Evolutionary conservation across 2,113 vertebrate genomes (phyloP).

Genomic region (Oostethus manadensis): DNA sequence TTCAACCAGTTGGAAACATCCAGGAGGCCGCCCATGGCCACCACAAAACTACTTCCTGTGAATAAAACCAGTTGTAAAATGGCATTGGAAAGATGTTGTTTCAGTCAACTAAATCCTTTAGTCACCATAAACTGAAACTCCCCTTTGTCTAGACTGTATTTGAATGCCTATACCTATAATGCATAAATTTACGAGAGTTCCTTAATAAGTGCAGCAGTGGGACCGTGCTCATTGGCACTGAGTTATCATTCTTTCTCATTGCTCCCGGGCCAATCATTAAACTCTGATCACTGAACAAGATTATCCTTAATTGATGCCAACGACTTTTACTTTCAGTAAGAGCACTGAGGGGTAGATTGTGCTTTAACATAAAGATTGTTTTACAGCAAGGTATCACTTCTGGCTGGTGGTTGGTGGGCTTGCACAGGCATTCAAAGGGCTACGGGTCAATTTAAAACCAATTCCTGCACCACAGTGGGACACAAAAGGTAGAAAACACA

Average conservation of each 20-base stretch:
- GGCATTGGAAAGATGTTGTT: constrained; percentile 5
- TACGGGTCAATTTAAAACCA: constrained; percentile 5
- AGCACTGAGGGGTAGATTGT: constrained; percentile 22
- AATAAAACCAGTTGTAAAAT: constrained; percentile 8
- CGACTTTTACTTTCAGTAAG: constrained; percentile 53
- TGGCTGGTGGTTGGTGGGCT: neutral
- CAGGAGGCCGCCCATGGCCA: constrained; percentile 92
- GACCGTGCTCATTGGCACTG: constrained; percentile 44
- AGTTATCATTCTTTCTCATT: constrained; percentile 57
- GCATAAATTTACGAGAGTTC: constrained; percentile 53
- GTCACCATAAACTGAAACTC: constrained; percentile 52
- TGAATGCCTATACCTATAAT: constrained; percentile 55
- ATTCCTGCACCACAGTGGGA: neutral
- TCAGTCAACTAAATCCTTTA: constrained; percentile 18
- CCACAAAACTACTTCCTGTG: constrained; percentile 95
- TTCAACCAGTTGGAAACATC: constrained; percentile 97
- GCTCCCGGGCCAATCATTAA: constrained; percentile 62
- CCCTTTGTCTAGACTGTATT: constrained; percentile 44
- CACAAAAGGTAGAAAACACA: neutral
- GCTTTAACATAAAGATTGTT: constrained; percentile 21
- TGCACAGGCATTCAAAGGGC: constrained; percentile 3
- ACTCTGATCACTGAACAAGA: constrained; percentile 63
- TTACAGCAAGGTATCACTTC: constrained; percentile 11
- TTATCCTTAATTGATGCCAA: constrained; percentile 68
- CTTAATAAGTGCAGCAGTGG: constrained; percentile 54